phyloP scores from a whole-genome alignment of 2,113 vertebrate species.

The Seriola aureovittata region DNA sequence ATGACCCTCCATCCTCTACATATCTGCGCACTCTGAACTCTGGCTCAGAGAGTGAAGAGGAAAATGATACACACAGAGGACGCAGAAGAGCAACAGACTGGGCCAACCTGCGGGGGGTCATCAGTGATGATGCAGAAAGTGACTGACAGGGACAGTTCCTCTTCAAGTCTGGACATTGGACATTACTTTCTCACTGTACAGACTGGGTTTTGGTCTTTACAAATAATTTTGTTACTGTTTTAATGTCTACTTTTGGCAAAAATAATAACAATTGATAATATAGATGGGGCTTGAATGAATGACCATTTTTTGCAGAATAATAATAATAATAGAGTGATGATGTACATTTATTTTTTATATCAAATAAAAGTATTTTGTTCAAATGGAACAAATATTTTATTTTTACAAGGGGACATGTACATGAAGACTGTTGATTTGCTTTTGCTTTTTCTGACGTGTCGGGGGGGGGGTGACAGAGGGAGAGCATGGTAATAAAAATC shows the following conservation, averaged over 20 bases:
- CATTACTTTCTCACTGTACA: neutral
- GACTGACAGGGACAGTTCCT: conserved; percentile 68
- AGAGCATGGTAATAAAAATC: too few species aligned
- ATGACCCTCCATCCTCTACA: conserved; percentile 24
- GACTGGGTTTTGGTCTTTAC: neutral
- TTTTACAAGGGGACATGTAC: neutral
- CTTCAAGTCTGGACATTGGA: neutral
- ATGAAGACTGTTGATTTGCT: neutral
- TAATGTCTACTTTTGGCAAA: neutral
- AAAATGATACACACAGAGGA: conserved; percentile 17
- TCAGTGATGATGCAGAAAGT: conserved; percentile 90
- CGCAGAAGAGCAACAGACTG: conserved; percentile 70
- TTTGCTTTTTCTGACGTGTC: too few species aligned
- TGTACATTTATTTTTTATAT: neutral
- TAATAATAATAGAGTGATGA: too few species aligned
- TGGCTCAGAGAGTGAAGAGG: conserved; percentile 74
- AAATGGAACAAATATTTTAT: neutral
- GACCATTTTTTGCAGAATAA: neutral
- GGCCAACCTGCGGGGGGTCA: conserved; percentile 86
- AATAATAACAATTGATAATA: neutral
- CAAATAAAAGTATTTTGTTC: conserved; percentile 47
- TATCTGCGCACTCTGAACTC: conserved; percentile 72
- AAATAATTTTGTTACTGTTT: neutral
- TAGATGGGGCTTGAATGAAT: neutral
- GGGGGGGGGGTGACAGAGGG: too few species aligned